Evolutionary conservation across 2,797 vertebrate genomes (phyloP).

Genomic region (Anabacerthia variegaticeps): DNA sequence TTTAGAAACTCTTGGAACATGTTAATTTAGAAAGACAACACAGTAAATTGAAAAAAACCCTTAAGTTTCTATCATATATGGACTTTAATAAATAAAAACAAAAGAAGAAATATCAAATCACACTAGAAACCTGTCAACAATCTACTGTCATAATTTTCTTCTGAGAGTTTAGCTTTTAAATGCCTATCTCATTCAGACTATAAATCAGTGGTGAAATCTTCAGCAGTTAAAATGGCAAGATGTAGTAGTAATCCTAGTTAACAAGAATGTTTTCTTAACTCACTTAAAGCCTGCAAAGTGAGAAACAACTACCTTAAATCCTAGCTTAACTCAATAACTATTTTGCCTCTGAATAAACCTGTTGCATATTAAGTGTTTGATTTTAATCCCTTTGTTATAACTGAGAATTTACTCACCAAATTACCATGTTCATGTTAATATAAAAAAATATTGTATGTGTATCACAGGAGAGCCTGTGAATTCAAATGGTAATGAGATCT

Average conservation of each 20-base stretch:
- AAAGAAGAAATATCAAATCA: neutral
- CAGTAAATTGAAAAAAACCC: neutral
- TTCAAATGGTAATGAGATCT: constrained; percentile 63
- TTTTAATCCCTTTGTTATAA: constrained; percentile 11
- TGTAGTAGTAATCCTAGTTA: neutral
- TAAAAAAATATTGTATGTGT: constrained; percentile 49
- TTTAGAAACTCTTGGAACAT: neutral
- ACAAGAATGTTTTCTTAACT: neutral
- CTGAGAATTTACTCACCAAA: neutral
- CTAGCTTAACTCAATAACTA: neutral
- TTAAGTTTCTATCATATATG: neutral
- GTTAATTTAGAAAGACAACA: neutral
- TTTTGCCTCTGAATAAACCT: neutral
- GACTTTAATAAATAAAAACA: neutral
- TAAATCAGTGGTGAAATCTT: neutral
- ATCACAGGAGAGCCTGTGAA: constrained; percentile 39
- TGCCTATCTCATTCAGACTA: neutral
- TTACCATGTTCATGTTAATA: constrained; percentile 9
- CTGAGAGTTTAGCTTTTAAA: neutral
- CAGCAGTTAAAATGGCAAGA: constrained; percentile 14
- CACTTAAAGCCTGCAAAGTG: neutral
- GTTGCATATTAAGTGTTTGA: neutral
- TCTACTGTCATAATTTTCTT: neutral
- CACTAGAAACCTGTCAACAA: neutral
- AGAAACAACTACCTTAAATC: neutral